A percentile compares a stretch with the other conserved stretches of the same genome.
Conservation (phyloP, 2,113 vertebrate genomes). For the Corynorhinus townsendii region DNA sequence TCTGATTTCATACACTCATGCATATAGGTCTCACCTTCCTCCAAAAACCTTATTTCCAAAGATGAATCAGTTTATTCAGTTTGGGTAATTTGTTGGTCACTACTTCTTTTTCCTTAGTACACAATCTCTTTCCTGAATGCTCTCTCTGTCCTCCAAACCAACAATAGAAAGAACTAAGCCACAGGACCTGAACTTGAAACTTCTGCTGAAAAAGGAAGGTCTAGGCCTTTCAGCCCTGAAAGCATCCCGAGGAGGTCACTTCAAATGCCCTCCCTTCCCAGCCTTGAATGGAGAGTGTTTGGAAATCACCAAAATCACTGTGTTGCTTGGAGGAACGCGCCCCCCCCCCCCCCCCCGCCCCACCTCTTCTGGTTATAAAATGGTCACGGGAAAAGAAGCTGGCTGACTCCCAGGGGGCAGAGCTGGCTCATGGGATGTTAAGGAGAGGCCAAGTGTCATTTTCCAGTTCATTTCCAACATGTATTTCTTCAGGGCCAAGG, state of each 20-base stretch:
- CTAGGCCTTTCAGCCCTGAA: background rate
- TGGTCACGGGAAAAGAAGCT: background rate
- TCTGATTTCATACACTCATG: constrained; percentile 33
- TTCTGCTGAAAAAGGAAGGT: background rate
- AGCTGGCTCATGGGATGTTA: background rate
- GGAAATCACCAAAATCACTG: background rate
- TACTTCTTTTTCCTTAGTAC: constrained; percentile 19
- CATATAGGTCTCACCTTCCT: background rate
- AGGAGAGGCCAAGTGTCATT: background rate
- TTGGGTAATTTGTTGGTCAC: constrained; percentile 30
- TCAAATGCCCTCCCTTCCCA: background rate
- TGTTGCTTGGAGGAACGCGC: background rate
- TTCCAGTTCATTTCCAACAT: background rate
- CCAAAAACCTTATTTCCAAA: constrained; percentile 54
- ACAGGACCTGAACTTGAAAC: background rate
- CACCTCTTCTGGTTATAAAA: background rate
- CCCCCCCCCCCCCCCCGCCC: too few species aligned
- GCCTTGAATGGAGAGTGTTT: background rate
- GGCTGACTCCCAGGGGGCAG: background rate
- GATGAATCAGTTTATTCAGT: background rate
- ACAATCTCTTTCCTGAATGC: background rate
- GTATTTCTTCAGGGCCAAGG: background rate
- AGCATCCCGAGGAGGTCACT: background rate
- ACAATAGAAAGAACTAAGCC: background rate
- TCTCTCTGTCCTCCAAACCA: background rate